Evolutionary conservation across 2,797 vertebrate species (phyloP).

Genomic region (Erethizon dorsatum): DNA sequence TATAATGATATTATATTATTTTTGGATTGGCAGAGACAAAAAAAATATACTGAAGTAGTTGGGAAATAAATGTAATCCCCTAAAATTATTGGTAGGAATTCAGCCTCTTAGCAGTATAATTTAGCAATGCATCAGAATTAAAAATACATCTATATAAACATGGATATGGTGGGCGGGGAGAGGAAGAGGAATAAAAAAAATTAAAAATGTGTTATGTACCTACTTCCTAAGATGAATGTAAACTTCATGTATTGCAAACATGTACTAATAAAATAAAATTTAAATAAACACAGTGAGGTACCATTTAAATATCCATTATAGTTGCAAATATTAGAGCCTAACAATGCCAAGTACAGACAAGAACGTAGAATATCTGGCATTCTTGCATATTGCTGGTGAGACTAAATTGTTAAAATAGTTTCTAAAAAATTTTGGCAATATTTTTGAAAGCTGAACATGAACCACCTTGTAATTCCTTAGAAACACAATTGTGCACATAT

Average conservation of each 20-base stretch:
- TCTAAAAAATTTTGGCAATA: slow-evolving; percentile 39
- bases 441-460: slow-evolving; percentile 39
- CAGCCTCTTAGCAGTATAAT: slow-evolving; percentile 5
- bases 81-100: neutral
- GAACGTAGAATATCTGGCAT: neutral
- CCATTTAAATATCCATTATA: neutral
- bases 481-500: neutral
- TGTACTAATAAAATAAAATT: neutral
- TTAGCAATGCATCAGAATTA: neutral
- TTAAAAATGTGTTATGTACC: neutral
- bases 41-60: neutral
- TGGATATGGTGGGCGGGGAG: neutral
- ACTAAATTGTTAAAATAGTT: slow-evolving; percentile 20
- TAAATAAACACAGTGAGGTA: neutral
- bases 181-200: neutral
- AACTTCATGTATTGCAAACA: neutral
- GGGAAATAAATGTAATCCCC: slow-evolving; percentile 20
- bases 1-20: slow-evolving; percentile 13
- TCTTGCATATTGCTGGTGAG: neutral
- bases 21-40: slow-evolving; percentile 40
- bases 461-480: neutral
- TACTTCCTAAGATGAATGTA: neutral
- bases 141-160: neutral
- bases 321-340: neutral
- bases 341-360: neutral